These are phyloP conservation scores for Carcharodon carcharias DNA, from an alignment of 2,797 vertebrate species.

Conservation along the genomic window DNA sequence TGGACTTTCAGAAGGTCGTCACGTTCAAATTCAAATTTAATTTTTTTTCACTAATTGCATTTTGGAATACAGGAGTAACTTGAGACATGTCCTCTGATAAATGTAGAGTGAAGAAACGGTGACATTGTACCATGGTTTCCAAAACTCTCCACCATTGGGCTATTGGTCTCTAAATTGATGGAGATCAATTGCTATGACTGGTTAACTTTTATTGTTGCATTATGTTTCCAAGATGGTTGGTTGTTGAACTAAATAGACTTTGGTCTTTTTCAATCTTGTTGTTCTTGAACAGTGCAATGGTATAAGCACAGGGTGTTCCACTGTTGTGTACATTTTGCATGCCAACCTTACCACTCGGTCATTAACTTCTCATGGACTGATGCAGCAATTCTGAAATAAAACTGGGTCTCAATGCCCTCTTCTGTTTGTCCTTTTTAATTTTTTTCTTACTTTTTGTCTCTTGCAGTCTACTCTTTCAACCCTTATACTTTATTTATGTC, in stretches of 20 bases:
- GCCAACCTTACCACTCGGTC: background rate
- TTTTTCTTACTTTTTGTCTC: background rate
- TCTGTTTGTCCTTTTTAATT: background rate
- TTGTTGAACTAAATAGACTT: background rate
- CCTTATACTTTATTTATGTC: background rate
- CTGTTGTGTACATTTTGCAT: background rate
- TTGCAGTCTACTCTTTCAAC: too few species aligned
- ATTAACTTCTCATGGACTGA: background rate
- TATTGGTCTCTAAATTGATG: background rate
- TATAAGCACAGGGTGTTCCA: background rate
- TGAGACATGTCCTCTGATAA: background rate
- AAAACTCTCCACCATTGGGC: background rate
- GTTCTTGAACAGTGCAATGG: background rate
- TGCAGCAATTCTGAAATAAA: background rate
- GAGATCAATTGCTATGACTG: background rate
- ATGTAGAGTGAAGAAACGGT: background rate
- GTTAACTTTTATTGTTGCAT: background rate
- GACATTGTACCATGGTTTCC: background rate
- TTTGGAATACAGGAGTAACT: background rate
- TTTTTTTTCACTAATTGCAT: background rate
- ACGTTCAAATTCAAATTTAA: background rate
- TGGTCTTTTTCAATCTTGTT: background rate
- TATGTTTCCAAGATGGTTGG: background rate
- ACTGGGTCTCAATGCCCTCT: background rate
- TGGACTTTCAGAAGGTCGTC: too few species aligned